Evolutionary conservation across 37 sponge, comb jelly and placozoan species (phyloP).

Genomic region (Halisarca cf. caerulea): DNA sequence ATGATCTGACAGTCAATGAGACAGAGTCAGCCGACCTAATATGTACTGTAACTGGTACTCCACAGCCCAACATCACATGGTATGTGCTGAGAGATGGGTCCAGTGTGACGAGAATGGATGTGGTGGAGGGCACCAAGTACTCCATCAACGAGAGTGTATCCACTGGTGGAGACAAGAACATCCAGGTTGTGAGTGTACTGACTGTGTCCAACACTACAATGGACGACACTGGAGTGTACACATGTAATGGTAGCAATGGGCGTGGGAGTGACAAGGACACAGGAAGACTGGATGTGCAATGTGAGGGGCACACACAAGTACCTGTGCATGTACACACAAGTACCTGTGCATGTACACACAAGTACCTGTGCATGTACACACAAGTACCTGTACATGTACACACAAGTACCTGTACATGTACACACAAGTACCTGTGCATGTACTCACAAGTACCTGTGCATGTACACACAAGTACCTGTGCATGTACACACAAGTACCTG

Average conservation of each 20-base stretch:
- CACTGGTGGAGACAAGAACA: neutral
- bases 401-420: too few species aligned
- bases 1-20: slow-evolving; percentile 9
- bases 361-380: neutral
- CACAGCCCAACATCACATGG: slow-evolving; percentile 66
- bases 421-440: neutral
- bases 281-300: neutral
- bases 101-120: neutral
- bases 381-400: neutral
- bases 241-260: slow-evolving; percentile 7
- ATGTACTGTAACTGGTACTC: slow-evolving; percentile 48
- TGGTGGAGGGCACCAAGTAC: neutral
- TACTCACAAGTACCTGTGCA: too few species aligned
- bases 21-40: slow-evolving; percentile 13
- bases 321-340: too few species aligned
- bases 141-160: neutral
- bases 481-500: too few species aligned
- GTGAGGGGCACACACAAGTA: neutral
- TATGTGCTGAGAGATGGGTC: neutral
- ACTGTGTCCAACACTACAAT: neutral
- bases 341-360: too few species aligned
- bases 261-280: neutral
- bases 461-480: too few species aligned
- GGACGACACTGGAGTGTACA: slow-evolving; percentile 21
- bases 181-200: neutral